Evolutionary conservation across 2,888 invertebrate genomes (phyloP).

Genomic region (Drosophila anomalata): DNA sequence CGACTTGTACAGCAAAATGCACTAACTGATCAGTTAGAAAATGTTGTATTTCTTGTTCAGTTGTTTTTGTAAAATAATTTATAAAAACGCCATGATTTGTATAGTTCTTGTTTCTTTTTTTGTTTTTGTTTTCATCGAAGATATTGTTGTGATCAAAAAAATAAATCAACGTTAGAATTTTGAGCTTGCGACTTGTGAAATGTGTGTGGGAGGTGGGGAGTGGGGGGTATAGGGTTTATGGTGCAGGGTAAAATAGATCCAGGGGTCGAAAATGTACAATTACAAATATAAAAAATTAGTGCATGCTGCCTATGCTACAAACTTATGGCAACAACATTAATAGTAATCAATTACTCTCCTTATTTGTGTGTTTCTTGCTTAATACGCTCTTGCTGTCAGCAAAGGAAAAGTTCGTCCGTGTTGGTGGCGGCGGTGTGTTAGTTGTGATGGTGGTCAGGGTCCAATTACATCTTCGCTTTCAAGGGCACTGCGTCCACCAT

Average conservation of each 20-base stretch:
- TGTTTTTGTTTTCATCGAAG: slow-evolving; percentile 57
- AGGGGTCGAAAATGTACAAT: slow-evolving; percentile 49
- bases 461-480: slow-evolving; percentile 81
- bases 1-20: slow-evolving; percentile 78
- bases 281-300: slow-evolving; percentile 43
- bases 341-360: slow-evolving; percentile 53
- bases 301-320: slow-evolving; percentile 35
- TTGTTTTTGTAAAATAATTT: slow-evolving; percentile 69
- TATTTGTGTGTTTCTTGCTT: slow-evolving; percentile 36
- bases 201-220: slow-evolving; percentile 5
- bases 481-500: slow-evolving; percentile 83
- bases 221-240: slow-evolving; percentile 8
- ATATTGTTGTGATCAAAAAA: slow-evolving; percentile 65
- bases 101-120: slow-evolving; percentile 33
- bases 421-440: slow-evolving; percentile 36
- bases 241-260: slow-evolving; percentile 30
- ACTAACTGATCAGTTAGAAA: slow-evolving; percentile 59
- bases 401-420: slow-evolving; percentile 50
- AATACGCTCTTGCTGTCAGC: slow-evolving; percentile 30
- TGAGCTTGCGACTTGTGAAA: slow-evolving; percentile 63
- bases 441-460: slow-evolving; percentile 49
- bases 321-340: slow-evolving; percentile 64
- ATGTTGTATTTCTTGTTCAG: slow-evolving; percentile 68
- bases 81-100: slow-evolving; percentile 57
- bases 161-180: slow-evolving; percentile 53